Conservation (phyloP, 2,888 invertebrate species). For the Lepeophtheirus nordmannii region DNA sequence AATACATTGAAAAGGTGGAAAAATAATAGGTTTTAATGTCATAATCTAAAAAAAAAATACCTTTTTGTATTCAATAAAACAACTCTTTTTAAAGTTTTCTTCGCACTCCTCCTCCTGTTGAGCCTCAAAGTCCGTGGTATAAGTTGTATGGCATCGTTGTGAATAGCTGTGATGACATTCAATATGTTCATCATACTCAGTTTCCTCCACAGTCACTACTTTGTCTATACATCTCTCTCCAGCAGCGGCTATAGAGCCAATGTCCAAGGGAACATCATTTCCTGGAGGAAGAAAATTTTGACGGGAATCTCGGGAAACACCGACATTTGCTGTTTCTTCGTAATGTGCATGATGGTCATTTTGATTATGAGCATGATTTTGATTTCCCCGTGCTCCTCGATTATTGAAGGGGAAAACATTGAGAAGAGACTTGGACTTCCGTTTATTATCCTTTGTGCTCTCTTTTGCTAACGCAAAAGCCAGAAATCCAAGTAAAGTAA, state of each 20-base stretch:
- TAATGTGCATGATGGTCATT: no score
- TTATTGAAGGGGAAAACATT: no score
- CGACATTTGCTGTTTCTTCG: no score
- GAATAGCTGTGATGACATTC: constrained; percentile 21
- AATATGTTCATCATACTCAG: constrained; percentile 19
- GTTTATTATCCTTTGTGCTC: no score
- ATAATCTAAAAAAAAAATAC: neutral
- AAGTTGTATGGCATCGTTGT: constrained; percentile 17
- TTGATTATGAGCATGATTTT: no score
- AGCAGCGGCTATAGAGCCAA: constrained; percentile 12
- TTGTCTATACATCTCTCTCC: constrained; percentile 23
- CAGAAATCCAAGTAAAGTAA: no score
- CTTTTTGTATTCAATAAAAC: constrained; percentile 24
- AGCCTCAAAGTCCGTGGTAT: constrained; percentile 19
- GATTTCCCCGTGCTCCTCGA: no score
- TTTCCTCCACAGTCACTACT: constrained; percentile 19
- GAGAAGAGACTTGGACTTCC: no score
- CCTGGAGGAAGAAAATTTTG: constrained; percentile 1
- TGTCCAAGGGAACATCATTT: neutral
- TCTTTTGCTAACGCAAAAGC: no score
- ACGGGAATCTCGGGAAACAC: neutral
- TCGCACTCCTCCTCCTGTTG: constrained; percentile 25
- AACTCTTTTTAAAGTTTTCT: constrained; percentile 23
- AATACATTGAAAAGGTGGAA: no score
- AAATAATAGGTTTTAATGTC: no score